Base-by-base conservation (phyloP, 2,888 invertebrate genomes). In the Lochmaea capreae region DNA sequence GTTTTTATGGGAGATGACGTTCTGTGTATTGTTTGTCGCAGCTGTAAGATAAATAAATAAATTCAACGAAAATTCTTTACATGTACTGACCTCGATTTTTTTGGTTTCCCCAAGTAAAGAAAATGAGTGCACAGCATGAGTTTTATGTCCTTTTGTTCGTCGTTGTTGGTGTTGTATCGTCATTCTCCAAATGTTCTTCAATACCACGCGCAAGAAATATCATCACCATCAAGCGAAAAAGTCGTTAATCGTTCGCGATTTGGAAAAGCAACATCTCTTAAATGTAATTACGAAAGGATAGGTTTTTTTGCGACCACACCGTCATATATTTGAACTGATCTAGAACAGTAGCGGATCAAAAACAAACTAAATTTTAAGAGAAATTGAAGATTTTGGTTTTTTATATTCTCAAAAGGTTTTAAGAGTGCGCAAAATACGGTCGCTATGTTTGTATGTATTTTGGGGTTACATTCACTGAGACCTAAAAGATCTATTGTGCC, bases 201-300 rank as follows among this genome's bases (percentile, higher is more conserved):
- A 46, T 72, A 75, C 75, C 72, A 66, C 72, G 75, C 69, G 72
- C 72, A 75, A 75, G 72, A 72, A 75, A 75, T 72, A 72, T 72
- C 72, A 75, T 75, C 72, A 72, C 65, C 59, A 52, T 46, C 59
- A 42, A 16, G n/a, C 72, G 66, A 77, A 77, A 77, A 77, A 77
- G 67, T 65, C 73, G 73, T 67, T 72, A 70, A 77, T 75, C 73
- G 75, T 70, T 70, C 73, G 72, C 77, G 75, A 71, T 75, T 70
- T 76, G 73, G 73, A 73, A 77, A 73, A 74, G 72, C 75, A 73
- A 66, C 75, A 72, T 73, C 72, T 77, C 70, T 71, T 63, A 65
- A 73, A 75, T 67, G 77, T 69, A 72, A 77, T 77, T 75, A 75
- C 69, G 71, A 59, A 39, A 42, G 65, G 62, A 63, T 74, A 71